Base-by-base conservation (phyloP, 1,140 invertebrate species). In the Nebria ingens region DNA sequence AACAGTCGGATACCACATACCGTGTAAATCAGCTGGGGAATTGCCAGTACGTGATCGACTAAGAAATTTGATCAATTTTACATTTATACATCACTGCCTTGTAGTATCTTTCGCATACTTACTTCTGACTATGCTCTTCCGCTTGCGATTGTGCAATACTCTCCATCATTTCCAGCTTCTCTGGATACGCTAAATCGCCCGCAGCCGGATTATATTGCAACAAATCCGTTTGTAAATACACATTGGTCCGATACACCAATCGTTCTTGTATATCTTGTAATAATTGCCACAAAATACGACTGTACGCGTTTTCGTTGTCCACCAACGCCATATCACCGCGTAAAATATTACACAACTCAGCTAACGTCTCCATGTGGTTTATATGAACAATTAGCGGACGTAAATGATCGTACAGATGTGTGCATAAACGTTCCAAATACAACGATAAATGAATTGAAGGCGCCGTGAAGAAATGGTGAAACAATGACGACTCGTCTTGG, bases 1-100 rank as follows among this genome's bases (percentile, higher is more conserved):
- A 0, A 99, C 93, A 0, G 92, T 96, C 0, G 97, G 97, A 76
- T 98, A 99, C 97, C 97, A 99, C 93, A 99, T 97, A 0, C 96
- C 97, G 73, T 99, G 97, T 6, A 98, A 74, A 77, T 99, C 96
- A 19, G 95, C 94, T 34, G 69, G 68, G 6, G 68, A 68, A 64
- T 71, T 45, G 17, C 40, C 40, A 4, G 40, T 45, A 17, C 40
- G 40, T 4, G 40, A 45, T 17, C 9, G 4, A 12, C 15, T 17
- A 45, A 45, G 17, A 45, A 45, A 17, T 12, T 12, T 6, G 9
- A 45, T 11, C 15, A 34, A 9, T 34, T 34, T 34, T 34, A 34
- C 25, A 9, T 34, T 34, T 34, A 6, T 34, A 34, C 25, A 34
- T 34, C n/a, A 34, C 25, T 34, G n/a, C n/a, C 49, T 20, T 40